Percentiles rank a stretch among this genome's conserved stretches.
Evolutionary conservation across 2,888 invertebrate species (phyloP).

Genomic region (Lasioglossum marginatum): DNA sequence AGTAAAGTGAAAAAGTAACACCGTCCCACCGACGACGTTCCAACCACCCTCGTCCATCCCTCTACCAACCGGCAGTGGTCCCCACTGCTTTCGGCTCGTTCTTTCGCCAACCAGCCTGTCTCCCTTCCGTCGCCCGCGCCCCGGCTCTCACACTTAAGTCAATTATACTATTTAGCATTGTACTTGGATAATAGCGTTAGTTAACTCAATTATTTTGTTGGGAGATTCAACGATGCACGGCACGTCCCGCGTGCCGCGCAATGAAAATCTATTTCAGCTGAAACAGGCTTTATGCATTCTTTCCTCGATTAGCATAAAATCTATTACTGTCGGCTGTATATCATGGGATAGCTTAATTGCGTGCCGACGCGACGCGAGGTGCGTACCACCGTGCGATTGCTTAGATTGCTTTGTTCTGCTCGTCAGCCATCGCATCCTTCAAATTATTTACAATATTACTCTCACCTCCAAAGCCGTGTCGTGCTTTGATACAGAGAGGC

Average conservation of each 20-base stretch:
- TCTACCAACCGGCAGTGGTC: neutral
- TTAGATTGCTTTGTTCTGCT: neutral
- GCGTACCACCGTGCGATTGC: neutral
- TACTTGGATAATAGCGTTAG: slow-evolving; percentile 77
- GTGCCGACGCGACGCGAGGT: neutral
- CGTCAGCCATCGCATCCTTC: neutral
- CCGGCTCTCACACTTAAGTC: slow-evolving; percentile 73
- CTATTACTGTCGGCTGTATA: slow-evolving; percentile 25
- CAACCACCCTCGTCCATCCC: neutral
- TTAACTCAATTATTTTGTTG: slow-evolving; percentile 76
- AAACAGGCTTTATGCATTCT: slow-evolving; percentile 38
- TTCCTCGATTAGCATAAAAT: slow-evolving; percentile 38
- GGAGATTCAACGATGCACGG: slow-evolving; percentile 59
- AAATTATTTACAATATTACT: neutral
- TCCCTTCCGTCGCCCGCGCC: slow-evolving; percentile 13
- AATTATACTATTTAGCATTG: slow-evolving; percentile 81
- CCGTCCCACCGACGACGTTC: slow-evolving; percentile 45
- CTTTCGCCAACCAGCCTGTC: slow-evolving; percentile 28
- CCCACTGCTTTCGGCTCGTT: slow-evolving; percentile 39
- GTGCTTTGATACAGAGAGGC: too few relatives aligned
- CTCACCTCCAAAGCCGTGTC: neutral
- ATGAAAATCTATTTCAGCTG: slow-evolving; percentile 57
- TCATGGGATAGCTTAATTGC: neutral
- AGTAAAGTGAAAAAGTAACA: slow-evolving; percentile 84
- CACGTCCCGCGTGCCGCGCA: slow-evolving; percentile 50